A percentile compares a stretch with the other conserved stretches of the same genome.
These are phyloP conservation scores for Crocuta crocuta DNA, from an alignment of 2,113 vertebrate species.

Conservation along the genomic window DNA sequence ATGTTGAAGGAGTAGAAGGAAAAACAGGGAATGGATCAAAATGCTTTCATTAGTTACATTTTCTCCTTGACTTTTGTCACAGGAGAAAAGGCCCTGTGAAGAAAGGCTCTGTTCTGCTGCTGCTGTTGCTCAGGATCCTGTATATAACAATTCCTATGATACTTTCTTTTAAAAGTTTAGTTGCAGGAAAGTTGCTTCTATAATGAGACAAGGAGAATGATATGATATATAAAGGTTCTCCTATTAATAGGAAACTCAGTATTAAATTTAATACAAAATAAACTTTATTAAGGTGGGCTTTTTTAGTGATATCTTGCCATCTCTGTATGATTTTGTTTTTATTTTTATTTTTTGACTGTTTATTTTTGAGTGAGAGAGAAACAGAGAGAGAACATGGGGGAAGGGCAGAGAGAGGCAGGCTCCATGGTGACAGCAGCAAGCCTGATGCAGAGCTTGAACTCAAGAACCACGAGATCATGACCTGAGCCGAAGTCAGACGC, in stretches of 20 bases:
- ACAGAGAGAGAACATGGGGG: too few relatives aligned
- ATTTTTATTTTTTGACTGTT: not conserved
- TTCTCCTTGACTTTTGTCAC: not conserved
- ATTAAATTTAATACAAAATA: conserved; percentile 18
- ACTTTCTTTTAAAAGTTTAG: not conserved
- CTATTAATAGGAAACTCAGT: conserved; percentile 14
- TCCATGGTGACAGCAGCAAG: too few relatives aligned
- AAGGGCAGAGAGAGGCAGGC: too few relatives aligned
- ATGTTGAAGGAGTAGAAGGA: conserved; percentile 11
- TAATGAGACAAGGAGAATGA: conserved; percentile 7
- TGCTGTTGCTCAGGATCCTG: not conserved
- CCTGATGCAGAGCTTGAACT: too few relatives aligned
- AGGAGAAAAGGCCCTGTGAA: not conserved
- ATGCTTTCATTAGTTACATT: not conserved
- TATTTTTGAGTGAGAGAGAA: too few relatives aligned
- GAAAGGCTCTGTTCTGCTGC: not conserved
- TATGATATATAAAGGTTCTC: not conserved
- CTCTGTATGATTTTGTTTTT: not conserved
- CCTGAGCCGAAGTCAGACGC: too few relatives aligned
- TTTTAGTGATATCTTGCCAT: not conserved
- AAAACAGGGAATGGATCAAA: not conserved
- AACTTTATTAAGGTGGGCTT: not conserved
- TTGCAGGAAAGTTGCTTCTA: not conserved
- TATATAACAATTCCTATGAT: not conserved
- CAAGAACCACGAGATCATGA: too few relatives aligned